Conservation (phyloP, 2,888 invertebrate genomes). For the Epistrophe eligans region DNA sequence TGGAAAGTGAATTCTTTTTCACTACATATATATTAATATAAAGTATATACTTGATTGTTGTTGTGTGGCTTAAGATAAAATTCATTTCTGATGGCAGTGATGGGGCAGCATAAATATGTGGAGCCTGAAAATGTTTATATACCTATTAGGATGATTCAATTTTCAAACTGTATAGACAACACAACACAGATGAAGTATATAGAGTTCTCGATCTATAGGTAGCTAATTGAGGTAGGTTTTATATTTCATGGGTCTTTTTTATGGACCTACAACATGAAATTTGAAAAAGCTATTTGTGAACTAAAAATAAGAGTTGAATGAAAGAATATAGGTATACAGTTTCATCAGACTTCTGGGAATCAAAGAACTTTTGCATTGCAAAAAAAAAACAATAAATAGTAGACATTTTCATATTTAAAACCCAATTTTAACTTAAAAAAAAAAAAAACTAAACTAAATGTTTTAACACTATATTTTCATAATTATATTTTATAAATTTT, state of each 20-base stretch:
- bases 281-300: neutral
- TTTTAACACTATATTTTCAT: too few relatives aligned
- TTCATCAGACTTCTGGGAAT: too few relatives aligned
- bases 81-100: neutral
- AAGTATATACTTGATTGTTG: neutral
- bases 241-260: too few relatives aligned
- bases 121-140: neutral
- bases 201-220: neutral
- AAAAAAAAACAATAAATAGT: too few relatives aligned
- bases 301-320: too few relatives aligned
- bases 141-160: neutral
- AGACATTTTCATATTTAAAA: too few relatives aligned
- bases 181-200: too few relatives aligned
- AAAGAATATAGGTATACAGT: too few relatives aligned
- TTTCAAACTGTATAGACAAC: neutral
- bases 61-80: slow-evolving; percentile 1
- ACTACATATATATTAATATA: slow-evolving; percentile 1
- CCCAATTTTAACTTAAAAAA: too few relatives aligned
- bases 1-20: slow-evolving; percentile 44
- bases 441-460: too few relatives aligned
- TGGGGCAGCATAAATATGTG: neutral
- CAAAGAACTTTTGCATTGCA: too few relatives aligned
- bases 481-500: neutral
- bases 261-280: neutral
- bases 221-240: neutral